Evolutionary conservation across 2,113 vertebrate species (phyloP), one percentile per base, ranked within the genome.

Genomic region (Sceloporus undulatus): DNA sequence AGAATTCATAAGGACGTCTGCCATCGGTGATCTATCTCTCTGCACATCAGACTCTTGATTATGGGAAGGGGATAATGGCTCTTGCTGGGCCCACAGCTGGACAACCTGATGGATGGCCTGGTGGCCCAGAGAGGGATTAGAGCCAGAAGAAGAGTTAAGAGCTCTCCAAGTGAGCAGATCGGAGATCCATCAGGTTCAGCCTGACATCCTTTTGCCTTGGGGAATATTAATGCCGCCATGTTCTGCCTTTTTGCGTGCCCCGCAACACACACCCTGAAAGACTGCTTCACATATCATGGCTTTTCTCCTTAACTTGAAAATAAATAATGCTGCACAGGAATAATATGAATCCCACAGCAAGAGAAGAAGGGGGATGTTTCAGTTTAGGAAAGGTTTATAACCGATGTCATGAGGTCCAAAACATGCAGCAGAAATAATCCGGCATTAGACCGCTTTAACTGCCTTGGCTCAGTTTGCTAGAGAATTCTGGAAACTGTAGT

Each of bases 81-180:
- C 76, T 79, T n/a, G 2, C 62, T 1, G 76, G 85, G 65, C 40
- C 40, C 8, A 11, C 29, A 34, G n/a, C 42, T 6, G 34, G 75
- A 68, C 74, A 78, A 52, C 25, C 75, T 79, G 76, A 86, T 79
- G 85, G 40, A 79, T 70, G 40, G 75, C 21, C 34, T 9, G 27
- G 5, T 9, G 38, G 84, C 16, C 56, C 10, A 40, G 74, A 54
- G 85, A 40, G 42, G 76, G 85, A 79, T 86, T 66, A 79, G 66
- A 54, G 62, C 19, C 6, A 14, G 76, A 2, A 34, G 84, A 78
- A 85, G 74, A 59, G 25, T 85, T 59, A 14, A 56, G 71, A 40
- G 84, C 34, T 38, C 52, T 85, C 23, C 13, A 21, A 75, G 29
- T 16, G 62, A 78, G 74, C 23, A 9, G 10, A 29, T 25, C 84